Conservation (phyloP, 2,113 vertebrate species). For the Tichodroma muraria region DNA sequence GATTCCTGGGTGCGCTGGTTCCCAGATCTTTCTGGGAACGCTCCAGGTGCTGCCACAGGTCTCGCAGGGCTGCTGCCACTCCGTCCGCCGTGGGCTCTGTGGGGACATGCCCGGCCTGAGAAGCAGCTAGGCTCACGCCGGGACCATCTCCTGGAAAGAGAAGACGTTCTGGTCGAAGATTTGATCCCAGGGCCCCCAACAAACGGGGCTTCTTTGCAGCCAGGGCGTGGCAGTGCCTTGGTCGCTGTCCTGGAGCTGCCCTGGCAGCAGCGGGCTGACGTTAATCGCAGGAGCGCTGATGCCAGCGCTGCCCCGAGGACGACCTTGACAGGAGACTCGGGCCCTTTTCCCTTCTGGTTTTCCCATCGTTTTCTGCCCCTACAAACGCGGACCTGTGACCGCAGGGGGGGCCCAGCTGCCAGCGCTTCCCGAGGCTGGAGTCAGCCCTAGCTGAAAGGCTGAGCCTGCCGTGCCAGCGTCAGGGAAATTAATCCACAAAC, state of each 20-base stretch:
- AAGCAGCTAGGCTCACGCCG: background rate
- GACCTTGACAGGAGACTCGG: background rate
- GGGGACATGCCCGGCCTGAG: constrained; percentile 13
- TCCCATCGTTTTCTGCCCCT: background rate
- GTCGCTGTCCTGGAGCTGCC: background rate
- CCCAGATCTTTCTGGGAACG: constrained; percentile 60
- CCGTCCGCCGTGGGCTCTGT: constrained; percentile 43
- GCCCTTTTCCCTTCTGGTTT: background rate
- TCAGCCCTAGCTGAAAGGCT: background rate
- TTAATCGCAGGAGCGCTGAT: background rate
- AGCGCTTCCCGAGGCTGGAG: background rate
- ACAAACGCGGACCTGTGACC: background rate
- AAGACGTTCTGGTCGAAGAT: background rate
- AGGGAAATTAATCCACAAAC: no score
- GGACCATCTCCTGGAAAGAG: constrained; percentile 58
- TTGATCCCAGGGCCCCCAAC: background rate
- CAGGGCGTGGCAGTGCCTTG: background rate
- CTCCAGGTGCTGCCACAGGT: constrained; percentile 53
- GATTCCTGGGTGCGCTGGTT: background rate
- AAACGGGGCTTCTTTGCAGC: background rate
- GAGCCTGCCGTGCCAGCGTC: background rate
- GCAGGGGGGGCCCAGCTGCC: background rate
- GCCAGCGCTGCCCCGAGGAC: background rate
- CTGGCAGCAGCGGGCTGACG: background rate
- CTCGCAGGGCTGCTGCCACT: constrained; percentile 43